Base-by-base conservation (phyloP, 2,888 invertebrate genomes). In the Lasioglossum morio region DNA sequence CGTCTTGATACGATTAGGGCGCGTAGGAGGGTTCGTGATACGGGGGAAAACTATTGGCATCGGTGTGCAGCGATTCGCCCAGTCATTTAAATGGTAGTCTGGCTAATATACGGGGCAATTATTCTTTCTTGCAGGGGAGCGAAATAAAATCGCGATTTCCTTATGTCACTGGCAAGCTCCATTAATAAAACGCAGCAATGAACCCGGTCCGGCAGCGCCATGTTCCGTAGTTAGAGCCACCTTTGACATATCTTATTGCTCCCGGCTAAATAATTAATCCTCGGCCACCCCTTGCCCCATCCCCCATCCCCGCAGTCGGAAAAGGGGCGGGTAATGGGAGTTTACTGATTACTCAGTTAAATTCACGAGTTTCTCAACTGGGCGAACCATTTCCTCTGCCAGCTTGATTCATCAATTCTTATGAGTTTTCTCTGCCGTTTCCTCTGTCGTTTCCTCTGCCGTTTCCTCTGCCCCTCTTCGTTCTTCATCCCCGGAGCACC, bases 311-410 rank as follows among this genome's bases (percentile, higher is more conserved):
- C 10, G 37, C 69, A 43, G 53, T 43, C 70, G 46, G 34, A 34
- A 75, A 63, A 69, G 82, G 82, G 78, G 57, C 69, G 75, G 82
- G 83, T 77, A 86, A 85, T 82, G 85, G 85, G 81, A 88, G 87
- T 88, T 88, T 87, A 88, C 88, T 86, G 88, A 88, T 88, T 88
- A 88, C 87, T 88, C 88, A 84, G 88, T 88, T 88, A 87, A 88
- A 88, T 88, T 87, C 87, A 84, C 87, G 83, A 88, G 85, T 87
- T 88, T 76, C 87, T 69, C 83, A 72, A 77, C 86, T 81, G 73
- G 40, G 78, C 78, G 30, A 81, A 88, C 85, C 87, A 86, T 88
- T 88, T 82, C 48, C 73, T 70, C 63, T 74, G 30, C 72, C 53
- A 76, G 77, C 81, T 37, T 40, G 78, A 79, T 87, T 88, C 88